Evolutionary conservation across 2,888 invertebrate genomes (phyloP).

Genomic region (Drosophila kambysellisi): DNA sequence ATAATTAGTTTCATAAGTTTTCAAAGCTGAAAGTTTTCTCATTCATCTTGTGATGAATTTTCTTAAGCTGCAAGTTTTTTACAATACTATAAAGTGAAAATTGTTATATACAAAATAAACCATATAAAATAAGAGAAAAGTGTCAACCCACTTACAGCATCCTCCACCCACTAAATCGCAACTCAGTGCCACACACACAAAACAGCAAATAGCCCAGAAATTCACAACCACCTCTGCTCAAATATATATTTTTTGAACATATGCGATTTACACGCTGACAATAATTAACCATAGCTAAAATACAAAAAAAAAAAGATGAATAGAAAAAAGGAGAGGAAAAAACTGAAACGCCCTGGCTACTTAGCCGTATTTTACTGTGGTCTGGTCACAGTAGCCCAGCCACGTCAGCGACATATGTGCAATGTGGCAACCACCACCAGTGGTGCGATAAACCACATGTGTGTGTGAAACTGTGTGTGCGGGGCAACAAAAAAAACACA

Average conservation of each 20-base stretch:
- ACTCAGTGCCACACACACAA: conserved; percentile 1
- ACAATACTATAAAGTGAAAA: not conserved
- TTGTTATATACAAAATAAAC: not conserved
- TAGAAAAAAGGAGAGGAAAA: conserved; percentile 21
- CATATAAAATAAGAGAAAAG: not conserved
- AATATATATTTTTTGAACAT: conserved; percentile 63
- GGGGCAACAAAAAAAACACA: conserved; percentile 52
- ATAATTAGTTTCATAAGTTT: too few species aligned
- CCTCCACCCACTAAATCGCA: conserved; percentile 5
- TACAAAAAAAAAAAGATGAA: conserved; percentile 25
- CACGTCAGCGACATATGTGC: conserved; percentile 74
- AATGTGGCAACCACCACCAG: conserved; percentile 59
- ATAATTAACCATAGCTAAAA: conserved; percentile 68
- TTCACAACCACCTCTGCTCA: conserved; percentile 17
- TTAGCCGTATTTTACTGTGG: conserved; percentile 38
- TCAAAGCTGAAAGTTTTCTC: too few species aligned
- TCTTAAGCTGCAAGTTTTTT: fast-evolving
- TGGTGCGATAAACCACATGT: conserved; percentile 24
- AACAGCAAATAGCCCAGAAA: conserved; percentile 10
- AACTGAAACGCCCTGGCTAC: conserved; percentile 45
- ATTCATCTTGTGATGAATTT: not conserved
- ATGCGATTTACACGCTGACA: conserved; percentile 65
- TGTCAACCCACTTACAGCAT: not conserved
- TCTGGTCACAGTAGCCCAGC: conserved; percentile 53
- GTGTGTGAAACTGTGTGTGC: conserved; percentile 43